Percentiles rank a stretch among this genome's conserved stretches.
Conservation (phyloP, 2,113 vertebrate species). For the Entosphenus tridentatus region DNA sequence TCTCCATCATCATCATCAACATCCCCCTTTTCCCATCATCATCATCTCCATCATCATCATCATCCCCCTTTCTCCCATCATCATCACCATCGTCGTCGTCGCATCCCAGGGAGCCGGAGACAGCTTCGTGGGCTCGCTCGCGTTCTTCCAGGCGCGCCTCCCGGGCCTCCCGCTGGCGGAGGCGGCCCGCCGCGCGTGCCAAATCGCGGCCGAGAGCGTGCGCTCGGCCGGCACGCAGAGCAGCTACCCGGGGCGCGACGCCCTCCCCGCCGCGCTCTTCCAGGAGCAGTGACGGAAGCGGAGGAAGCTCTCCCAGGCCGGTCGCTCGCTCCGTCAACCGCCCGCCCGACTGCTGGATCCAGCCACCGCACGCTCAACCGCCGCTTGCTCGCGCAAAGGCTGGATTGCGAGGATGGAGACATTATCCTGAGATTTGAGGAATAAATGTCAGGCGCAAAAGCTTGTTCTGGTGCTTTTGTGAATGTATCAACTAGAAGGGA, state of each 20-base stretch:
- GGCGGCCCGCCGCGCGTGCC: background rate
- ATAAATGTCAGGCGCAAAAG: too few relatives aligned
- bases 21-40: background rate
- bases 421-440: too few relatives aligned
- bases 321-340: too few relatives aligned
- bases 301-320: too few relatives aligned
- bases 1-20: too few relatives aligned
- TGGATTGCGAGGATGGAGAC: too few relatives aligned
- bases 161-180: slow-evolving; percentile 1
- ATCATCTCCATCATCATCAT: background rate
- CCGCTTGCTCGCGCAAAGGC: too few relatives aligned
- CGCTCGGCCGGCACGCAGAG: slow-evolving; percentile 4
- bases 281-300: background rate
- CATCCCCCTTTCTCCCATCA: background rate
- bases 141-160: background rate
- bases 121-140: slow-evolving; percentile 3
- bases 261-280: background rate
- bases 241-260: background rate
- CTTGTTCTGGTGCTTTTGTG: too few relatives aligned
- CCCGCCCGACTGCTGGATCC: too few relatives aligned
- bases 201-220: background rate
- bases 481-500: too few relatives aligned
- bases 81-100: background rate
- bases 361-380: too few relatives aligned
- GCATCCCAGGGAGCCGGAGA: slow-evolving; percentile 3